Evolutionary conservation across 2,113 vertebrate genomes (phyloP).

Genomic region (Pitta sordida): DNA sequence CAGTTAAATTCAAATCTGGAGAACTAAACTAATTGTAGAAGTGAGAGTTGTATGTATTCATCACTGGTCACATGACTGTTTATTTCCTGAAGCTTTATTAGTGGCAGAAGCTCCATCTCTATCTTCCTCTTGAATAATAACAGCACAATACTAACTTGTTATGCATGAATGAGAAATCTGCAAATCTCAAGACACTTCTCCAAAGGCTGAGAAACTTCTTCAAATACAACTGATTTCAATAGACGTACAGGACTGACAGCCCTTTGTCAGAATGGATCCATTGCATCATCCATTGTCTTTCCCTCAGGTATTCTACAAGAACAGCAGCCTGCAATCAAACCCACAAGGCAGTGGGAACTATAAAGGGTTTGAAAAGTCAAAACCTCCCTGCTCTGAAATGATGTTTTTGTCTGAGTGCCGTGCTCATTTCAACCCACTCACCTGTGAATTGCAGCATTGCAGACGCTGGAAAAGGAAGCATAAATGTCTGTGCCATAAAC

Average conservation of each 20-base stretch:
- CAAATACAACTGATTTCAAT: neutral
- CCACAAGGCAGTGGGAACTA: neutral
- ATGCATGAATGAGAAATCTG: neutral
- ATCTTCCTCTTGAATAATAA: neutral
- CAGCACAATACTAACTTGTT: neutral
- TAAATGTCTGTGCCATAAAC: conserved; percentile 91
- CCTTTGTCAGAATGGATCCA: neutral
- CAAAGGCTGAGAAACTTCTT: neutral
- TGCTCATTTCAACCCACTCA: conserved; percentile 46
- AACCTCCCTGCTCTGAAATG: neutral
- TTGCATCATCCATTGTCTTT: neutral
- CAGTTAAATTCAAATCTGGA: conserved; percentile 6
- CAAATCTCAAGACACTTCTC: neutral
- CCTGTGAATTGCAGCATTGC: conserved; percentile 94
- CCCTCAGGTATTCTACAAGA: neutral
- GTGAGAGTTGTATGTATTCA: neutral
- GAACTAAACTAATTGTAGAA: neutral
- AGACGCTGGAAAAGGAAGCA: conserved; percentile 97
- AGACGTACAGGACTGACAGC: neutral
- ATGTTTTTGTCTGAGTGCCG: neutral
- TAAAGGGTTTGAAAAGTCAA: neutral
- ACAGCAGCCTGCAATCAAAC: neutral
- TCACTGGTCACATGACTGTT: neutral
- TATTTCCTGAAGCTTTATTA: neutral
- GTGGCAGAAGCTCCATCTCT: neutral